phyloP scores from a whole-genome alignment of 2,797 vertebrate genomes.

The Salarias fasciatus region DNA sequence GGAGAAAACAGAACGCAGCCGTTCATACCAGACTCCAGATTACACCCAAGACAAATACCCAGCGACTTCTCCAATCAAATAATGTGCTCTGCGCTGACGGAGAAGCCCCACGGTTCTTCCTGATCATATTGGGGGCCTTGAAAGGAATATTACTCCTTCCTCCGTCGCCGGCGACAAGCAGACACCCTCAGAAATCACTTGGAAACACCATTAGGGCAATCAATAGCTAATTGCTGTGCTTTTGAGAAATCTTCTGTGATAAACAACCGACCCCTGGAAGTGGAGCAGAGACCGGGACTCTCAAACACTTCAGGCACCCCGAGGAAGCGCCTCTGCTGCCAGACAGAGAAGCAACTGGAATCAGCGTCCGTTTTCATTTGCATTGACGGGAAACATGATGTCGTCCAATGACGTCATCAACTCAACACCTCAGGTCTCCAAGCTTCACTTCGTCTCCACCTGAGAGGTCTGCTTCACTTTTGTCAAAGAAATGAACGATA shows the following conservation, averaged over 20 bases:
- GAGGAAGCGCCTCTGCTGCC: too few relatives aligned
- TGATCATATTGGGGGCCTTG: slow-evolving; percentile 19
- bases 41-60: slow-evolving; percentile 20
- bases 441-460: too few relatives aligned
- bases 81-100: slow-evolving; percentile 3
- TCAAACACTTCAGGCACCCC: background rate
- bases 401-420: too few relatives aligned
- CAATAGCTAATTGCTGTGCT: slow-evolving; percentile 18
- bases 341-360: too few relatives aligned
- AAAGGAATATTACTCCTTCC: slow-evolving; percentile 17
- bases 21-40: background rate
- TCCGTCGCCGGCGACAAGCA: background rate
- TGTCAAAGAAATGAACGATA: background rate
- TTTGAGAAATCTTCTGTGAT: slow-evolving; percentile 11
- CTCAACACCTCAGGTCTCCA: too few relatives aligned
- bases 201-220: slow-evolving; percentile 31
- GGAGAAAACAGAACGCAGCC: slow-evolving; percentile 12
- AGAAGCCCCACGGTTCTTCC: slow-evolving; percentile 23
- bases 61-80: slow-evolving; percentile 32
- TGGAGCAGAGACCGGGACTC: background rate
- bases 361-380: too few relatives aligned
- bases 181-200: slow-evolving; percentile 5
- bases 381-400: too few relatives aligned
- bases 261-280: slow-evolving; percentile 11
- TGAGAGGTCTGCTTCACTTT: too few relatives aligned